phyloP scores from a whole-genome alignment of 2,888 invertebrate species.

The Heliconius aoede region DNA sequence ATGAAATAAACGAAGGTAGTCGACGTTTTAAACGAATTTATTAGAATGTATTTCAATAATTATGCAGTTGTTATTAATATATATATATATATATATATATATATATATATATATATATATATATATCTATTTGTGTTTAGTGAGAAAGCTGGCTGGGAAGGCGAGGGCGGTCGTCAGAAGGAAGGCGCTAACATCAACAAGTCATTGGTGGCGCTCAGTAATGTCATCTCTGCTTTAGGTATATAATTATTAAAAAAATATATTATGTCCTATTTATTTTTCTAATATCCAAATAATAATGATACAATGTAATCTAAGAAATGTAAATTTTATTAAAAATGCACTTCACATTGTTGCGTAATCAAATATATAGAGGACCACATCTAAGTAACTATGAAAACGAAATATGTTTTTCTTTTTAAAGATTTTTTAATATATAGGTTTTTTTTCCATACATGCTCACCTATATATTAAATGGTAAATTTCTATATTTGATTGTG shows the following conservation, averaged over 20 bases:
- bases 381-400: too few species aligned
- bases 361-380: too few species aligned
- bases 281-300: too few species aligned
- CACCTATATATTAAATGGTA: background rate
- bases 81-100: background rate
- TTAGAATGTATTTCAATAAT: slow-evolving; percentile 3
- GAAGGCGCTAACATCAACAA: slow-evolving; percentile 90
- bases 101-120: background rate
- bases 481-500: background rate
- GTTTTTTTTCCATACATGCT: background rate
- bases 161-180: slow-evolving; percentile 85
- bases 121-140: slow-evolving; percentile 63
- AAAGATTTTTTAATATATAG: background rate
- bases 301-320: too few species aligned
- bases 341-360: too few species aligned
- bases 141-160: slow-evolving; percentile 89
- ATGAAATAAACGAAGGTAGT: background rate
- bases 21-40: background rate
- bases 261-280: background rate
- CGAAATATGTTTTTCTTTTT: background rate
- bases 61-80: background rate
- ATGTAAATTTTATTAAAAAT: too few species aligned
- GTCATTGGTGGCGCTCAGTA: slow-evolving; percentile 91
- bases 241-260: slow-evolving; percentile 50
- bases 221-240: slow-evolving; percentile 92